Evolutionary conservation across 2,888 invertebrate genomes (phyloP).

Genomic region (Anagyrus pseudococci): DNA sequence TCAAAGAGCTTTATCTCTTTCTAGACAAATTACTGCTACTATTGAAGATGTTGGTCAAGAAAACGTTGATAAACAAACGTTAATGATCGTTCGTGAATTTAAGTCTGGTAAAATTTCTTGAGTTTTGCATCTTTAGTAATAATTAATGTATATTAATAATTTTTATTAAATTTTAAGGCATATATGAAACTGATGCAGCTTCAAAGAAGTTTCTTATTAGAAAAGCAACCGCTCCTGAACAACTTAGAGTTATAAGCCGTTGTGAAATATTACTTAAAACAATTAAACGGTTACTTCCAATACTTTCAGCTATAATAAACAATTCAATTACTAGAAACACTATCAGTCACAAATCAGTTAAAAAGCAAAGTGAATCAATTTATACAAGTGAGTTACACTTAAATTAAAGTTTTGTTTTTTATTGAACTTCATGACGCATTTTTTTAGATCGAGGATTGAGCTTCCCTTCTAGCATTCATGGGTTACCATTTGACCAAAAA

Average conservation of each 20-base stretch:
- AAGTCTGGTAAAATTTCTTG: conserved; percentile 52
- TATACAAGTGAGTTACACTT: conserved; percentile 41
- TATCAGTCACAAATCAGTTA: conserved; percentile 41
- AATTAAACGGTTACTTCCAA: conserved; percentile 54
- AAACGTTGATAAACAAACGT: conserved; percentile 53
- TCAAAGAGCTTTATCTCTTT: conserved; percentile 53
- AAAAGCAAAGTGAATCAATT: conserved; percentile 47
- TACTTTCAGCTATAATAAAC: conserved; percentile 51
- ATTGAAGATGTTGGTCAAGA: conserved; percentile 55
- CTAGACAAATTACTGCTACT: conserved; percentile 53
- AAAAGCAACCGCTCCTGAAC: conserved; percentile 55
- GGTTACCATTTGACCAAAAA: conserved; percentile 46
- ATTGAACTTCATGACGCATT: conserved; percentile 11
- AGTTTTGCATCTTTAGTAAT: conserved; percentile 3
- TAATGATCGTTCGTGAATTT: conserved; percentile 56
- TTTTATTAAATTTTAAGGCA: conserved; percentile 44
- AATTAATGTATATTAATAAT: conserved; percentile 1
- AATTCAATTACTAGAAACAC: conserved; percentile 47
- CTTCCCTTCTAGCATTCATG: conserved; percentile 45
- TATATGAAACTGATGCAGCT: conserved; percentile 55
- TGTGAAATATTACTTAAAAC: conserved; percentile 57
- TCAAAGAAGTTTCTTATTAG: conserved; percentile 51
- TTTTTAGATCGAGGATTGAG: conserved; percentile 44
- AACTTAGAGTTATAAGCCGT: conserved; percentile 57
- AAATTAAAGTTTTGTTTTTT: conserved; percentile 1